Base-by-base conservation (phyloP, 1,140 invertebrate species). In the Atopsyche davidsoni region DNA sequence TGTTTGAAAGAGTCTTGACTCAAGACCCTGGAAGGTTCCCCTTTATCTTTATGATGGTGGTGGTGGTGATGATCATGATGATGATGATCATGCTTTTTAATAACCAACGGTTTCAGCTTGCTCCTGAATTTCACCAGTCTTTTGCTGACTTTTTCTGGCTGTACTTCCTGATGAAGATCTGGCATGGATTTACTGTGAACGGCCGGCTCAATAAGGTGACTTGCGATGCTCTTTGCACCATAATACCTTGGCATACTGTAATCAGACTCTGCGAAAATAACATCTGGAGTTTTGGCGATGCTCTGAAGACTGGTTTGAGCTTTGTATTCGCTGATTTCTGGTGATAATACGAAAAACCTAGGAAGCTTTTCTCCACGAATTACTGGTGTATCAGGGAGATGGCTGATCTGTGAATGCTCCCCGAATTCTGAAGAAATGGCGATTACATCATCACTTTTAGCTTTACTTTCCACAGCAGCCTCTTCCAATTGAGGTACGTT, bases 231-330 rank as follows among this genome's bases (percentile, higher is more conserved):
- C 23, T 45, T 58, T 10, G 34, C n/a, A 1, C 70, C 64, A 36
- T 72, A 74, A 58, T 74, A 74, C 39, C 72, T 63, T 0, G 72
- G 72, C 72, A 74, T 74, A 45, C 72, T 73, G 31, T 63, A 72
- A 40, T 74, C 72, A 19, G 65, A 66, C 44, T 67, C 63, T 34
- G 67, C 62, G 28, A 65, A 62, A 62, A 68, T 67, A 23, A 69
- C 53, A 0, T 66, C 64, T 0, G 67, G 63, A 21, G 71, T 63
- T 52, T 68, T 62, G 35, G 66, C 64, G 4, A 73, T 70, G 52
- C 69, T 72, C 47, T 72, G 67, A 21, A 73, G 57, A 10, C 64
- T 72, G 0, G 62, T 70, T 23, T 72, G 69, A 0, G 64, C 65
- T 44, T 67, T 73, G 40, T 72, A 74, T 54, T 70, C 70, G 1